Base-by-base conservation (phyloP, 2,888 invertebrate species). In the Chrysolina oricalcia region DNA sequence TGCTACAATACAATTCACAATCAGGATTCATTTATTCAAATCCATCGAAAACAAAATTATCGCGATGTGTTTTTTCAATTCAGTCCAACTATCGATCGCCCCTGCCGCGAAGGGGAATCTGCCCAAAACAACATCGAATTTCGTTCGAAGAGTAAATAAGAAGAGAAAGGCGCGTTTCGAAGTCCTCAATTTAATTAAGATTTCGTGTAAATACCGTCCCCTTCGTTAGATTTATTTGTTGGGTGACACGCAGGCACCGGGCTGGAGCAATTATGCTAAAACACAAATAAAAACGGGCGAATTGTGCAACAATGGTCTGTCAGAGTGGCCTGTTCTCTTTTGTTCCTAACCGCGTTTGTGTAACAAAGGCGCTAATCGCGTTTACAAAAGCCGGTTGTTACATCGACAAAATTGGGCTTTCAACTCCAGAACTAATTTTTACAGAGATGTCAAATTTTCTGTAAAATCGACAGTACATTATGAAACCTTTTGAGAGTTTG, bases 351-450 rank as follows among this genome's bases (percentile, higher is more conserved):
- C 72, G 69, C 78, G 76, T 78, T 80, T 76, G 79, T 76, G 71
- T 77, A 73, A 81, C 79, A 78, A 81, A 76, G 74, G 78, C 78
- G 72, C 63, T 81, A 80, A 81, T 80, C 78, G 79, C 66, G 79
- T 81, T 81, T 79, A 80, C 76, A 72, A 77, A 79, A 76, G 74
- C 72, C 35, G 56, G 76, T 72, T 63, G 76, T 72, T 63, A 64
- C 73, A 76, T 72, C 70, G 73, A 66, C 69, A 48, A 73, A 78
- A 70, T 74, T 73, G 70, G 74, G 27, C 15, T 35, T 46, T 15
- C 46, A 63, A 17, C 17, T 27, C n/a, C 35, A 35, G 23, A 59
- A 19, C 17, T 17, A 48, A 48, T 17, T 17, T 48, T 1, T 17
- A 35, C 35, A 8, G 6, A 35, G 35, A 8, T 35, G 0, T 35